phyloP scores from a whole-genome alignment of 2,113 vertebrate species.

The Bos indicus region DNA sequence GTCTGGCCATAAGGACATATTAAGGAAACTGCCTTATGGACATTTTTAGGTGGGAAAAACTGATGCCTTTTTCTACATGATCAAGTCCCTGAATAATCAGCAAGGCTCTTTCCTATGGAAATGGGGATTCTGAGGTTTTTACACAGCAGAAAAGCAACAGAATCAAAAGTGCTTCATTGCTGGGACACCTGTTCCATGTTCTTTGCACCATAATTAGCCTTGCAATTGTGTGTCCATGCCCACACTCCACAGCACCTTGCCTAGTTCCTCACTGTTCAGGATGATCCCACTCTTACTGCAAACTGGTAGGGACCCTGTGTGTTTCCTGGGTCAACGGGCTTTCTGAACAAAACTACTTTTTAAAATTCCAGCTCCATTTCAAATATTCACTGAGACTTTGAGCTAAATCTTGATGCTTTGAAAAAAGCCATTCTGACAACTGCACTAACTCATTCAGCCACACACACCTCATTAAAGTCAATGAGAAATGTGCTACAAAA shows the following conservation, averaged over 20 bases:
- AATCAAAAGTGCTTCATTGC: background rate
- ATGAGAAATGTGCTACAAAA: constrained; percentile 46
- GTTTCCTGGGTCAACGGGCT: background rate
- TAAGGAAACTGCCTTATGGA: background rate
- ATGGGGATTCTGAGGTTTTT: background rate
- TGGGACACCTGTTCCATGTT: background rate
- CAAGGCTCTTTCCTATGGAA: background rate
- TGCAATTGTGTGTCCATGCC: background rate
- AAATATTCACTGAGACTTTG: constrained; percentile 35
- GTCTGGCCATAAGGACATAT: background rate
- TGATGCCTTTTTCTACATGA: background rate
- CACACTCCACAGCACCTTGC: background rate
- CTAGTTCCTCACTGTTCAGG: background rate
- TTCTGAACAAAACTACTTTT: background rate
- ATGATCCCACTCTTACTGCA: background rate
- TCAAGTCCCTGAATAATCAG: background rate
- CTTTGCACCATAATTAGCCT: background rate
- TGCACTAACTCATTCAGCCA: constrained; percentile 28
- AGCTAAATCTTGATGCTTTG: constrained; percentile 1
- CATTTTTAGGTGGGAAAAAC: background rate
- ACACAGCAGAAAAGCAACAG: background rate
- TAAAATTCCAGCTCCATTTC: background rate
- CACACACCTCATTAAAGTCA: constrained; percentile 42
- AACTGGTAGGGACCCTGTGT: background rate
- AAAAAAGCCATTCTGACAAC: constrained; percentile 15